Evolutionary conservation across 2,797 vertebrate genomes (phyloP).

Genomic region (Paedocypris micromegethes): DNA sequence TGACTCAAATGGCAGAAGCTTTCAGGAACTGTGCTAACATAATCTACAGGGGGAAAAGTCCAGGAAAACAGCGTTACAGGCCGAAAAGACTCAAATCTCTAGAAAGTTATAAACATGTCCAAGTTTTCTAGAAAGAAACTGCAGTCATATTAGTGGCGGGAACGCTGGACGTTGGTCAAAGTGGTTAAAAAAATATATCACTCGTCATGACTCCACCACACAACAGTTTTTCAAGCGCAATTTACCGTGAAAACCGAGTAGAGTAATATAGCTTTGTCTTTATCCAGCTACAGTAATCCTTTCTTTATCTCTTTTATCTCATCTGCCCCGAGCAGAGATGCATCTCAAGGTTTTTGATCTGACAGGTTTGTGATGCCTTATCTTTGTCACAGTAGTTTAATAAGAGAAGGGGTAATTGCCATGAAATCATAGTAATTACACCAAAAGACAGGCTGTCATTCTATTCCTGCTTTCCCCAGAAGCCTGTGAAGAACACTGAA

Average conservation of each 20-base stretch:
- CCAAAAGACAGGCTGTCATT: conserved; percentile 32
- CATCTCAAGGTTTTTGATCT: conserved; percentile 3
- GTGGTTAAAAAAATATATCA: too few relatives aligned
- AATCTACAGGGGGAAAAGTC: too few relatives aligned
- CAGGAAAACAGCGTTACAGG: too few relatives aligned
- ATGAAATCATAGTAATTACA: conserved; percentile 50
- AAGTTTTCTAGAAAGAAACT: too few relatives aligned
- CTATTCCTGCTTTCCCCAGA: conserved; percentile 23
- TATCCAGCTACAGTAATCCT: conserved; percentile 39
- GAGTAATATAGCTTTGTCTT: conserved; percentile 32
- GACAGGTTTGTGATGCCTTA: conserved; percentile 38
- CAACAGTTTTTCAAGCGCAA: too few relatives aligned
- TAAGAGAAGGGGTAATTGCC: conserved; percentile 41
- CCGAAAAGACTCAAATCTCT: too few relatives aligned
- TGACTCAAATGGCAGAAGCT: conserved; percentile 10
- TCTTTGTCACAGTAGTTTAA: conserved; percentile 43
- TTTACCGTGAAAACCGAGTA: not conserved
- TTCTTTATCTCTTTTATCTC: conserved; percentile 31
- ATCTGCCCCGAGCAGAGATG: conserved; percentile 10
- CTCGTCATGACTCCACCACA: too few relatives aligned
- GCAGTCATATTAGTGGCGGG: too few relatives aligned
- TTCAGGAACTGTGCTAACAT: conserved; percentile 5
- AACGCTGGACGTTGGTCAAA: too few relatives aligned
- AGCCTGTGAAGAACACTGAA: conserved; percentile 20
- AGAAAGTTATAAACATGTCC: too few relatives aligned